phyloP scores from a whole-genome alignment of 35 echinoderm and acorn worm species.

The Chiridota heheva region DNA sequence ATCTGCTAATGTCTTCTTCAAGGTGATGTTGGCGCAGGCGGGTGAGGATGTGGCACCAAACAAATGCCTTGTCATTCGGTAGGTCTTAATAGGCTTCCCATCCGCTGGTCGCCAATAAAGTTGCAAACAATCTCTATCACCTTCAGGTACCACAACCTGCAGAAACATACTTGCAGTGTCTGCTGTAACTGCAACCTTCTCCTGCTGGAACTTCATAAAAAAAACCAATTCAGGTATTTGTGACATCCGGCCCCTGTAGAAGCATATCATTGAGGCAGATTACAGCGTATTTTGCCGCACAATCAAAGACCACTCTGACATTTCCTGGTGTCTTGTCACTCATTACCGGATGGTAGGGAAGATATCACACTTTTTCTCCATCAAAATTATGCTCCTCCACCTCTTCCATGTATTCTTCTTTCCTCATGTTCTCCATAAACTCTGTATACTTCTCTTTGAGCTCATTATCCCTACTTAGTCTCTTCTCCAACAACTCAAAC shows the following conservation, averaged over 20 bases:
- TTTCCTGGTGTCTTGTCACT: constrained; percentile 15
- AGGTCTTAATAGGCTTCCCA: neutral
- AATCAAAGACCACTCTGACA: constrained; percentile 36
- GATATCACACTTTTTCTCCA: neutral
- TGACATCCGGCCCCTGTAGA: constrained; percentile 48
- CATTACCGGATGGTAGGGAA: constrained; percentile 38
- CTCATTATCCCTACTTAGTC: neutral
- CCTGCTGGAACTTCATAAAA: constrained; percentile 14
- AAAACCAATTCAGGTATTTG: constrained; percentile 12
- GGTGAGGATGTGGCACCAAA: constrained; percentile 36
- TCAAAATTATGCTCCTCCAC: neutral
- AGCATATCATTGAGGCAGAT: constrained; percentile 34
- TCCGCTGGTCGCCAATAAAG: constrained; percentile 25
- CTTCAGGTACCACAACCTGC: constrained; percentile 20
- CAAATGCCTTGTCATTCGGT: constrained; percentile 29
- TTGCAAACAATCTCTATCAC: constrained; percentile 1
- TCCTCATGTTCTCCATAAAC: constrained; percentile 3
- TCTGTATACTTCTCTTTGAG: constrained; percentile 10
- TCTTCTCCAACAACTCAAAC: constrained; percentile 2
- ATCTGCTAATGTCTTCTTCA: constrained; percentile 17
- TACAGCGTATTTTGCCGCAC: neutral
- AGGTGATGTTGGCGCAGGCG: constrained; percentile 27
- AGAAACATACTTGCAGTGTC: constrained; percentile 41
- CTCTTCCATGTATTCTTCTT: constrained; percentile 14
- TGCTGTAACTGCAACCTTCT: constrained; percentile 17